Evolutionary conservation across 2,888 invertebrate genomes (phyloP).

Genomic region (Melanostoma mellinum): DNA sequence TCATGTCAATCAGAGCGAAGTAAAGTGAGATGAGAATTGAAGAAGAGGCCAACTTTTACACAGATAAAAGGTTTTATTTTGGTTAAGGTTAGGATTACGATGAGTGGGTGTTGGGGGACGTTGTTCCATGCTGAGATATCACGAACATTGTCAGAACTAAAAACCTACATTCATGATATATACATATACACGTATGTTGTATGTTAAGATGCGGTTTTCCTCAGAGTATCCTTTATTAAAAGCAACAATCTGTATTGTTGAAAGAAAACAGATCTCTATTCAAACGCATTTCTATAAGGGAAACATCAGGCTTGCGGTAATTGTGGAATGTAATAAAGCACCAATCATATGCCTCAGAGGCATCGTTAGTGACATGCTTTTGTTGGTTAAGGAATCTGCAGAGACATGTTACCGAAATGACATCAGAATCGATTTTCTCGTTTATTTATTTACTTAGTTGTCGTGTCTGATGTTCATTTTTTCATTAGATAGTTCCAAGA

Average conservation of each 20-base stretch:
- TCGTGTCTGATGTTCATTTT: background rate
- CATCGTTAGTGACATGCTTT: slow-evolving; percentile 8
- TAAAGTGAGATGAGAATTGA: slow-evolving; percentile 43
- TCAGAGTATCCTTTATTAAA: slow-evolving; percentile 22
- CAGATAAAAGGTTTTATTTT: slow-evolving; percentile 60
- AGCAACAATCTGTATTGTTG: slow-evolving; percentile 19
- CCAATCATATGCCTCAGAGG: slow-evolving; percentile 9
- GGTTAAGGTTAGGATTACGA: slow-evolving; percentile 31
- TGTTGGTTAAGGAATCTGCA: background rate
- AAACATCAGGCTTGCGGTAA: slow-evolving; percentile 2
- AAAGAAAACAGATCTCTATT: background rate
- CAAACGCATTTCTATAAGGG: slow-evolving; percentile 13
- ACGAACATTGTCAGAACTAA: background rate
- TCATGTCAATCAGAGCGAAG: slow-evolving; percentile 67
- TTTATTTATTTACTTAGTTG: background rate
- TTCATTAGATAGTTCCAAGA: too few species aligned
- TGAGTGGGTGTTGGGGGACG: slow-evolving; percentile 21
- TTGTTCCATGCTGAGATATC: slow-evolving; percentile 15
- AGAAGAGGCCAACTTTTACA: slow-evolving; percentile 53
- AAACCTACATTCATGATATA: background rate
- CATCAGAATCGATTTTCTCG: background rate
- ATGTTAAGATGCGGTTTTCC: background rate
- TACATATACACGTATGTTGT: background rate
- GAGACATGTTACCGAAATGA: background rate
- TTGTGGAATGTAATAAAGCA: slow-evolving; percentile 7